Evolutionary conservation across 2,797 vertebrate genomes (phyloP).

Genomic region (Chrosomus eos): DNA sequence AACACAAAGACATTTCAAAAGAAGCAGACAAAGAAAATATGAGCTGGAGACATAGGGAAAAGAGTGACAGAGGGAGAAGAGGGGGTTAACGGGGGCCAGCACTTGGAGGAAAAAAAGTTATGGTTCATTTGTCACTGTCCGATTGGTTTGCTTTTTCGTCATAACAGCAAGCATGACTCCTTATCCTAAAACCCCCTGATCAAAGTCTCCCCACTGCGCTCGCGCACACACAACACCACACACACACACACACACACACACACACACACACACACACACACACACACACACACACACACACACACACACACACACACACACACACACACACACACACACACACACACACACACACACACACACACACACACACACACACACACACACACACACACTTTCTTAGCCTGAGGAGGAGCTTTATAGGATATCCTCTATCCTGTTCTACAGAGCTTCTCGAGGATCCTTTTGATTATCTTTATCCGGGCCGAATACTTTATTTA

Average conservation of each 20-base stretch:
- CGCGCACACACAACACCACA: background rate
- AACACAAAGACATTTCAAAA: slow-evolving; percentile 55
- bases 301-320: slow-evolving; percentile 3
- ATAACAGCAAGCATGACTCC: slow-evolving; percentile 76
- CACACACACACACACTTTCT: background rate
- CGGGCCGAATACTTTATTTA: background rate
- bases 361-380: background rate
- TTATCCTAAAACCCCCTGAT: slow-evolving; percentile 50
- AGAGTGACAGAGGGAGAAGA: slow-evolving; percentile 60
- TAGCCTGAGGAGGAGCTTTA: slow-evolving; percentile 29
- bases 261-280: no score
- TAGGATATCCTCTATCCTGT: slow-evolving; percentile 33
- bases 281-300: background rate
- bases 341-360: background rate
- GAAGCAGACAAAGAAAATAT: slow-evolving; percentile 61
- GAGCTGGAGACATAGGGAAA: slow-evolving; percentile 59
- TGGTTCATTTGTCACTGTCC: slow-evolving; percentile 84
- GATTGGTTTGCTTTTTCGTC: slow-evolving; percentile 79
- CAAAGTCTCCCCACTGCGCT: background rate
- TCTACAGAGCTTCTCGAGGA: slow-evolving; percentile 11
- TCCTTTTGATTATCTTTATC: slow-evolving; percentile 37
- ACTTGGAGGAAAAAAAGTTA: slow-evolving; percentile 62
- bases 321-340: background rate
- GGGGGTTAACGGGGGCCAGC: slow-evolving; percentile 58
- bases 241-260: background rate